Base-by-base conservation (phyloP, 2,113 vertebrate genomes). In the Centrocercus urophasianus region DNA sequence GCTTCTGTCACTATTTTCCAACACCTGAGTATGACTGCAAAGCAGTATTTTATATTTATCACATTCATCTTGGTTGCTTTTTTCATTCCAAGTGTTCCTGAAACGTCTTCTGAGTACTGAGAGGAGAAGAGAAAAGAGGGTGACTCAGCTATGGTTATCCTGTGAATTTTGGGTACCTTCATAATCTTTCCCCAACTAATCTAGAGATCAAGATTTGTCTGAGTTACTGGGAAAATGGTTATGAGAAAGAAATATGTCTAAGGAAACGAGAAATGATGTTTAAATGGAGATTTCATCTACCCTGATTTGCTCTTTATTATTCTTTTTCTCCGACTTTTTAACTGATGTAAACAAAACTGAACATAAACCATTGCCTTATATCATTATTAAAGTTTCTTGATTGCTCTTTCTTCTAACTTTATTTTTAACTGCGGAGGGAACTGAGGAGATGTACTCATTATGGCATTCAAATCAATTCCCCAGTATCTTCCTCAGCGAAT, bases 381-480 rank as follows among this genome's bases (percentile, higher is more conserved):
- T 87, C 80, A 67, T 65, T 59, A 52, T 85, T 88, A 74, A 64
- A 57, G 34, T 45, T 83, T 69, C 22, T 69, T 47, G 43, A n/a
- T 88, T 85, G 60, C 13, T 85, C 19, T 66, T 93, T 82, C 61
- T 79, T 82, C 32, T 66, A 75, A 76, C 74, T 89, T 90, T 52
- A 48, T 69, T 92, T 94, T 75, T 86, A 83, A 54, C 72, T 86
- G 14, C 56, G 67, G 69, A 89, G n/a, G 27, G 38, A 74, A 71
- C 22, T 60, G 22, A 48, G 50, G 65, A 91, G 76, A 75, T 75
- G 38, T 7, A 22, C 52, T 83, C 69, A 52, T 83, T 91, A 80
- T 74, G 69, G 65, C 83, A 88, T 93, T 93, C 87, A 95, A 65
- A 88, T 93, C 75, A 96, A 60, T 73, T 89, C 60, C 54, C 34